Evolutionary conservation across 2,797 vertebrate species (phyloP).

Genomic region (Dromococcyx pavoninus): DNA sequence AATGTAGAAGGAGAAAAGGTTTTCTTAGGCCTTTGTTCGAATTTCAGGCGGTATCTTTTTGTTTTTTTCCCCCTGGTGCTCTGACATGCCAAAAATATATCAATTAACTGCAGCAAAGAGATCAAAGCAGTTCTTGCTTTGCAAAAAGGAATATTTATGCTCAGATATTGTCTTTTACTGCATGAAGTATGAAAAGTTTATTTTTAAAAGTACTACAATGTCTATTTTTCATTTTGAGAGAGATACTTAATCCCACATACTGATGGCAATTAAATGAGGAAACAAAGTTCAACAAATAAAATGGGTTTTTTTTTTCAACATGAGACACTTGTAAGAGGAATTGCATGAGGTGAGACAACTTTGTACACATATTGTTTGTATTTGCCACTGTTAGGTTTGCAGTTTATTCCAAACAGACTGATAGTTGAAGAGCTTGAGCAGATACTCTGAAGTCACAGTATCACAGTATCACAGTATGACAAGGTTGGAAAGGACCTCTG

Average conservation of each 20-base stretch:
- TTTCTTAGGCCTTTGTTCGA: slow-evolving; percentile 6
- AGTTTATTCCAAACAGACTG: neutral
- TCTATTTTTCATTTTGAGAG: neutral
- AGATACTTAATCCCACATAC: neutral
- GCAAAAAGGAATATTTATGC: neutral
- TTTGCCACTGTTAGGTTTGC: neutral
- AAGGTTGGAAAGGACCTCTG: no score
- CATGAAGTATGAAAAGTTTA: neutral
- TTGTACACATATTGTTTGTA: neutral
- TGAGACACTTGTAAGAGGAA: neutral
- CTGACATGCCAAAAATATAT: slow-evolving; percentile 8
- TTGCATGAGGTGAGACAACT: neutral
- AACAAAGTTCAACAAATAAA: neutral
- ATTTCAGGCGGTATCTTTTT: neutral
- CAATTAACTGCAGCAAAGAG: slow-evolving; percentile 10
- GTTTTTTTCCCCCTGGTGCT: neutral
- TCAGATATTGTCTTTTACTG: neutral
- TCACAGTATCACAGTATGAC: no score
- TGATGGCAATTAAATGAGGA: neutral
- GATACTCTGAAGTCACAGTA: neutral
- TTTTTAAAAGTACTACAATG: neutral
- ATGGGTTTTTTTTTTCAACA: neutral
- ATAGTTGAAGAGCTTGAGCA: neutral
- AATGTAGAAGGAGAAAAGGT: neutral
- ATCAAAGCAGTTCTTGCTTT: neutral